Base-by-base conservation (phyloP, 2,113 vertebrate species). In the Chionomys nivalis region DNA sequence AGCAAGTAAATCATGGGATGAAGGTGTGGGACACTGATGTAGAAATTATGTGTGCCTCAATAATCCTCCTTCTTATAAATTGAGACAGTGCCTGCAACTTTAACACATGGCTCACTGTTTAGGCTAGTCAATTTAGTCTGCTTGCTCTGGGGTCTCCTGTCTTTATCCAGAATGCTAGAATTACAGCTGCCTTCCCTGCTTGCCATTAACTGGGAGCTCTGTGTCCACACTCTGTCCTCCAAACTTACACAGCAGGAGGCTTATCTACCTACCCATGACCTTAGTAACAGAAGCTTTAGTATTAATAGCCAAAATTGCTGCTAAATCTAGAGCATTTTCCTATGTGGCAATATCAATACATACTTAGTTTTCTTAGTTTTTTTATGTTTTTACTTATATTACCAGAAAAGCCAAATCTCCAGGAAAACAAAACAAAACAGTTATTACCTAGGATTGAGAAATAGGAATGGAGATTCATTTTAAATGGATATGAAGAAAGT, bases 1-100 rank as follows among this genome's bases (percentile, higher is more conserved):
- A 81, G 83, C 83, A 88, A 55, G 90, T 93, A 90, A 96, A 73
- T 96, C 65, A 49, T 77, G 70, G 70, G 17, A 4, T 39, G 14
- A 36, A 61, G 47, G 2, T 58, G 78, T 58, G 21, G 21, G 26
- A 33, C 11, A 12, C 11, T 24, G 23, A 39, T 11, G n/a, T 24
- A 39, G 52, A 58, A 12, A 58, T 36, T 55, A 23, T 10, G 5
- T 55, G 11, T 58, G 58, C 17, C 52, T 82, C 36, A 39, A 58
- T 58, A 24, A 82, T 24, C 24, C 31, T 23, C 49, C 21, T 23
- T 21, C 49, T 79, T 82, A 7, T 81, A 58, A n/a, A 81, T 23
- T 24, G 78, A 81, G 78, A n/a, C 5, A 58, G 21, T n/a, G 11
- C 2, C 4, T 58, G 52, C 36, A 11, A 58, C 52, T 82, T 3